Conservation (phyloP, 2,888 invertebrate species). For the Dendrolimus pini region DNA sequence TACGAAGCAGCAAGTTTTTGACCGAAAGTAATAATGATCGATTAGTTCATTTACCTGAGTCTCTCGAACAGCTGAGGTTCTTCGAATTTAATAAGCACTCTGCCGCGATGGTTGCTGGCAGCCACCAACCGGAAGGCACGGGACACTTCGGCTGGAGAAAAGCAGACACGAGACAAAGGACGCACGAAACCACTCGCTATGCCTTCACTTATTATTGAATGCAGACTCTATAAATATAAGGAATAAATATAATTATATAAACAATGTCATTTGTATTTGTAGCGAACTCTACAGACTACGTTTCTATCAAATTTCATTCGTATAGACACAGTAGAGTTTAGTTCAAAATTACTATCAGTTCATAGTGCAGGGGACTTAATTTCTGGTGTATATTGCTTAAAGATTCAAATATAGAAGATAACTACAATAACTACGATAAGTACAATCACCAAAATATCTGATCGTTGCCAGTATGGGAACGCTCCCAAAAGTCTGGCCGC, state of each 20-base stretch:
- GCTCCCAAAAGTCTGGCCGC: too few species aligned
- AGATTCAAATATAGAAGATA: constrained; percentile 11
- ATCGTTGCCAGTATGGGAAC: too few species aligned
- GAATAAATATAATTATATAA: not conserved
- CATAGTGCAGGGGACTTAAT: not conserved
- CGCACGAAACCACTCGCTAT: constrained; percentile 43
- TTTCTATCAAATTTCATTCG: too few species aligned
- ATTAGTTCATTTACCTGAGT: constrained; percentile 16
- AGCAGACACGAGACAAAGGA: constrained; percentile 43
- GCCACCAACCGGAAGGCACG: constrained; percentile 42
- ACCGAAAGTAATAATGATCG: too few species aligned
- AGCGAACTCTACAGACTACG: too few species aligned
- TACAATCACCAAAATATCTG: too few species aligned
- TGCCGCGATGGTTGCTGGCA: constrained; percentile 37
- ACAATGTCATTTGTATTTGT: not conserved
- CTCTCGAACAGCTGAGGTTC: constrained; percentile 10
- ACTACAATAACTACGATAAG: too few species aligned
- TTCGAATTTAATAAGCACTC: constrained; percentile 31
- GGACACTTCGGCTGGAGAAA: constrained; percentile 27
- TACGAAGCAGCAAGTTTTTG: too few species aligned
- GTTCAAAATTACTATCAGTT: too few species aligned
- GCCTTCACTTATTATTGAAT: constrained; percentile 38
- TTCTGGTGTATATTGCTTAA: constrained; percentile 17
- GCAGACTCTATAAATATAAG: constrained; percentile 26
- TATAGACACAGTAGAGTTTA: too few species aligned